Conservation (phyloP, 2,888 invertebrate genomes). For the Willowsia nigromaculata region DNA sequence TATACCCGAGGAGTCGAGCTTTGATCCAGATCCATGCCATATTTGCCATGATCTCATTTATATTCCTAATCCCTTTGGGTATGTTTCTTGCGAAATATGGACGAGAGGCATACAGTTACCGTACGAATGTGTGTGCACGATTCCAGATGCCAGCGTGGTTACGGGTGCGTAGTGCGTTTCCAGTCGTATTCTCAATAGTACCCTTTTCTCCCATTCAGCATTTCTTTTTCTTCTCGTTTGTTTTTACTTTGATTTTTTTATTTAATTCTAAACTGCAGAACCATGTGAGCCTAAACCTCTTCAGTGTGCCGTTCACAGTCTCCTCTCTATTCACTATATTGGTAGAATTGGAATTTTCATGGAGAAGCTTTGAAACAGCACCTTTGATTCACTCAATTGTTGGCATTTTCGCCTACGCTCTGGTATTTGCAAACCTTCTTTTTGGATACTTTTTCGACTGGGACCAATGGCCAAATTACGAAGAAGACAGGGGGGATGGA, state of each 20-base stretch:
- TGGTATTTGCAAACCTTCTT: not conserved
- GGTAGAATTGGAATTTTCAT: constrained; percentile 39
- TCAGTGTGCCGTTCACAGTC: constrained; percentile 9
- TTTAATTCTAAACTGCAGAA: not conserved
- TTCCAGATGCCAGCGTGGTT: constrained; percentile 15
- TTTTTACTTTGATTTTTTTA: not conserved
- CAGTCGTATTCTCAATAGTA: no score
- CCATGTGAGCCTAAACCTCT: not conserved
- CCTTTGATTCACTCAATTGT: not conserved
- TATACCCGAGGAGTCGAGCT: constrained; percentile 11
- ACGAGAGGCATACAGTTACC: not conserved
- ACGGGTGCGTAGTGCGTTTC: constrained; percentile 22
- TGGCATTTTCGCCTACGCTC: not conserved
- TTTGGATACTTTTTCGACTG: not conserved
- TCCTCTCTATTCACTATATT: not conserved
- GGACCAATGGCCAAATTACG: not conserved
- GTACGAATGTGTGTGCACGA: not conserved
- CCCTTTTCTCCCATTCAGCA: not conserved
- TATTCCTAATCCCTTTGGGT: constrained; percentile 22
- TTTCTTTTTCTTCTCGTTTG: not conserved
- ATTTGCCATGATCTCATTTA: not conserved
- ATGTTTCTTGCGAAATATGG: constrained; percentile 42
- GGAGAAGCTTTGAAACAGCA: not conserved
- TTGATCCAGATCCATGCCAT: constrained; percentile 22
- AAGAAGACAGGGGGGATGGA: not conserved